Evolutionary conservation across 1,140 invertebrate genomes (phyloP), one percentile per base, ranked within the genome.

Genomic region (Ceratosolen solmsi): DNA sequence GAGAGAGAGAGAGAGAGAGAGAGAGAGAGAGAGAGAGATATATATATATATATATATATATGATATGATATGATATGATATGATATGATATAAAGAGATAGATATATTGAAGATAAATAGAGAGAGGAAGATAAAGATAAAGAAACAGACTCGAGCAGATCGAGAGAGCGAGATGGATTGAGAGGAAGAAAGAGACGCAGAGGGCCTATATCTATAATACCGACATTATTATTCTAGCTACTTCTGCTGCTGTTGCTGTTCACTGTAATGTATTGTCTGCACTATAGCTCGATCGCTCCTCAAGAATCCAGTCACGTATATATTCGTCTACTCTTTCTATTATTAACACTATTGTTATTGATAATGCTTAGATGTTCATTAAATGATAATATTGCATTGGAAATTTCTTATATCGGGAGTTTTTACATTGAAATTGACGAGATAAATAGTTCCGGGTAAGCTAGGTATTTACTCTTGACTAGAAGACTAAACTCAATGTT

Each of bases 201-300:
- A 77, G 38, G 30, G 65, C 51, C 56, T 72, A 71, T 72, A 51
- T 46, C 56, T 41, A 17, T 72, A 56, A 58, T 60, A 60, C 49
- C 56, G 30, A 56, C 70, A 49, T 36, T 73, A 58, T 63, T 73
- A 58, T 63, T 73, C 9, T n/a, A 1, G 27, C 54, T 60, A 30
- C 20, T 25, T 20, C 65, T 58, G 30, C 38, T 30, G 60, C 25
- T 65, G n/a, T 17, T 65, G 38, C 41, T 72, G 1, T 38, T 38
- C 20, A 17, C 33, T 33, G 4, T n/a, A n/a, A n/a, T 20, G 60
- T 33, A 68, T 68, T n/a, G 20, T 38, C 22, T n/a, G 63, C 33
- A n/a, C 33, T n/a, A 9, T 38, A 3, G 33, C 63, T 38, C 27
- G 33, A 22, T 51, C 30, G 30, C 2, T 27, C 49, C n/a, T 27